These are phyloP conservation scores for Epizoanthus scotinus DNA, from an alignment of 92 coral and sea anemone species.

Conservation along the genomic window DNA sequence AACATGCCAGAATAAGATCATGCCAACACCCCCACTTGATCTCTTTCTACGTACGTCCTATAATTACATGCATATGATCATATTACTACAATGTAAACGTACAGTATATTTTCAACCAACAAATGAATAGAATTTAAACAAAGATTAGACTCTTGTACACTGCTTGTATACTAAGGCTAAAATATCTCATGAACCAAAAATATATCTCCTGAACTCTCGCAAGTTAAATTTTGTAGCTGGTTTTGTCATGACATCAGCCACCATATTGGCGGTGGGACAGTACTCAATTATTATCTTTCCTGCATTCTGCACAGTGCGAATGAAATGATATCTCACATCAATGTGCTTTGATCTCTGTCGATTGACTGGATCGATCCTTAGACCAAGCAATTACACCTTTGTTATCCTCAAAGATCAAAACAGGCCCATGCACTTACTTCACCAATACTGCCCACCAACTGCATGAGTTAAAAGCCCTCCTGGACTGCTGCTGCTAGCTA, in stretches of 20 bases:
- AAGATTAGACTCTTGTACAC: too few relatives aligned
- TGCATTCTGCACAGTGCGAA: slow-evolving; percentile 15
- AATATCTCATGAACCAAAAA: slow-evolving; percentile 13
- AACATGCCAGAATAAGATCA: too few relatives aligned
- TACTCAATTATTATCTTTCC: slow-evolving; percentile 35
- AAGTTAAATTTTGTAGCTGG: slow-evolving; percentile 38
- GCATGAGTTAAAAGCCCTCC: slow-evolving; percentile 43
- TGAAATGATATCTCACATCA: slow-evolving; percentile 51
- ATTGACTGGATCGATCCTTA: slow-evolving; percentile 13
- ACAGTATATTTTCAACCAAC: neutral
- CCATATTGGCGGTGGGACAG: slow-evolving; percentile 38
- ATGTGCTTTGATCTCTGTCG: slow-evolving; percentile 47
- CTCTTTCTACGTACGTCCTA: slow-evolving; percentile 9
- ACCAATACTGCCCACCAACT: slow-evolving; percentile 17
- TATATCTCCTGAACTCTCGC: slow-evolving; percentile 4
- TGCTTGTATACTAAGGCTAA: neutral
- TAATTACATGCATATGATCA: neutral
- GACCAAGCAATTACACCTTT: slow-evolving; percentile 41
- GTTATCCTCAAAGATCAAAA: slow-evolving; percentile 47
- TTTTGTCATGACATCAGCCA: slow-evolving; percentile 39
- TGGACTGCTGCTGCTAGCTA: slow-evolving; percentile 52
- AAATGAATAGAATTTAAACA: too few relatives aligned
- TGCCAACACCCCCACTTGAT: slow-evolving; percentile 34
- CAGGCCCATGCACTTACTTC: slow-evolving; percentile 33
- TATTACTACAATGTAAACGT: neutral